phyloP scores from a whole-genome alignment of 1,140 invertebrate species.

The Achroia grisella region DNA sequence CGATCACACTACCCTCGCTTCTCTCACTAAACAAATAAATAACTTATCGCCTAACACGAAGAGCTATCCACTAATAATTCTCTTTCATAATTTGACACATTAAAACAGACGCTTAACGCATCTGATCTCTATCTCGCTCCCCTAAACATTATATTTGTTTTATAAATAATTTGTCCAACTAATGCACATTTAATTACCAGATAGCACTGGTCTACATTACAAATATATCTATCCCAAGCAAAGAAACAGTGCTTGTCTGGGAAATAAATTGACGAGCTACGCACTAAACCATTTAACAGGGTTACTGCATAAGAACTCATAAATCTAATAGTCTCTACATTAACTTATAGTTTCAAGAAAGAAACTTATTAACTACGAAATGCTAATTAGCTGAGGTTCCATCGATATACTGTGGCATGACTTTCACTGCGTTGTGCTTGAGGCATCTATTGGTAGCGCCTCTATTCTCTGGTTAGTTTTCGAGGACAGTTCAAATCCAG shows the following conservation, averaged over 20 bases:
- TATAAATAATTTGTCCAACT: slow-evolving; percentile 69
- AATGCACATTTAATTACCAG: slow-evolving; percentile 50
- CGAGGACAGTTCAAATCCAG: neutral
- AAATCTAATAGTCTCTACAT: slow-evolving; percentile 63
- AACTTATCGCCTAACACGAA: slow-evolving; percentile 57
- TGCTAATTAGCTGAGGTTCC: slow-evolving; percentile 57
- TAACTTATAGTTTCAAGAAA: slow-evolving; percentile 62
- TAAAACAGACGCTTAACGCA: slow-evolving; percentile 24
- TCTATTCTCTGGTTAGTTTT: slow-evolving; percentile 2
- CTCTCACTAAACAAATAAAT: slow-evolving; percentile 69
- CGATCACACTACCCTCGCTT: slow-evolving; percentile 43
- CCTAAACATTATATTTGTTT: slow-evolving; percentile 24
- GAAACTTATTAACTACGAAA: slow-evolving; percentile 63
- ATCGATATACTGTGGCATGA: slow-evolving; percentile 12
- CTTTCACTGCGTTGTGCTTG: slow-evolving; percentile 35
- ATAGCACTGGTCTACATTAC: slow-evolving; percentile 32
- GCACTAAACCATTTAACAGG: slow-evolving; percentile 31
- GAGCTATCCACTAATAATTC: slow-evolving; percentile 26
- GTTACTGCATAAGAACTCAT: slow-evolving; percentile 26
- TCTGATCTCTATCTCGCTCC: slow-evolving; percentile 10
- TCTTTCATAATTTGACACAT: slow-evolving; percentile 36
- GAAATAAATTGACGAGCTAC: slow-evolving; percentile 43
- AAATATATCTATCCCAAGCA: slow-evolving; percentile 20
- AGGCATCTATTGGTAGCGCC: slow-evolving; percentile 17
- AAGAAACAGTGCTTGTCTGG: slow-evolving; percentile 13